Evolutionary conservation across 2,113 vertebrate genomes (phyloP).

Genomic region (Diadophis punctatus): DNA sequence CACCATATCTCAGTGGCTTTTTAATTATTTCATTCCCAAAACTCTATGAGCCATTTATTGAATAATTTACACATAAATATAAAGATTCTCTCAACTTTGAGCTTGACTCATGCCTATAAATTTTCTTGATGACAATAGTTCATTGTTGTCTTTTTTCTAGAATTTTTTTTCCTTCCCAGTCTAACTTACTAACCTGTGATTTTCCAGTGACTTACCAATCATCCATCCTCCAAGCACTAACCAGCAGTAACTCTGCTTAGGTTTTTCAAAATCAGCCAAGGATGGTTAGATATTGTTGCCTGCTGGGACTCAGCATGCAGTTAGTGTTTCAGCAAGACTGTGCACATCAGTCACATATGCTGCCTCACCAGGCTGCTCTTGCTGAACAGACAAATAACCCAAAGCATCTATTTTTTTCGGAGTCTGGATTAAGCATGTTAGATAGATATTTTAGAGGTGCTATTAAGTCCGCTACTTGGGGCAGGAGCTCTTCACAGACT

Average conservation of each 20-base stretch:
- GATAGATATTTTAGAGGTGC: neutral
- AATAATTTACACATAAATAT: neutral
- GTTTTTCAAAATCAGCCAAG: neutral
- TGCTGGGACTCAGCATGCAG: neutral
- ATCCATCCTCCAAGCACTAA: neutral
- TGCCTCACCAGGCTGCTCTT: neutral
- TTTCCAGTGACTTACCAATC: neutral
- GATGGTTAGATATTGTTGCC: neutral
- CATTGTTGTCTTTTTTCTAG: neutral
- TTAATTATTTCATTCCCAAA: neutral
- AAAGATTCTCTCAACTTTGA: neutral
- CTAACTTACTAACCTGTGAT: neutral
- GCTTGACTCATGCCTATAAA: neutral
- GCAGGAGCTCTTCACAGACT: neutral
- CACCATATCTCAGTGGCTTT: neutral
- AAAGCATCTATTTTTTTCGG: neutral
- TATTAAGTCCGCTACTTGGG: neutral
- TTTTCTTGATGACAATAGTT: neutral
- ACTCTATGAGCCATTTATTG: neutral
- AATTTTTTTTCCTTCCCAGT: neutral
- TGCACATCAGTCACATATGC: neutral
- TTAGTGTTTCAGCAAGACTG: neutral
- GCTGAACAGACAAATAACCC: neutral
- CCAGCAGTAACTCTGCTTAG: neutral
- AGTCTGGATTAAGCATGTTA: neutral